These are phyloP conservation scores for Hafferia zeledoni DNA, from an alignment of 2,797 vertebrate genomes.

Conservation along the genomic window DNA sequence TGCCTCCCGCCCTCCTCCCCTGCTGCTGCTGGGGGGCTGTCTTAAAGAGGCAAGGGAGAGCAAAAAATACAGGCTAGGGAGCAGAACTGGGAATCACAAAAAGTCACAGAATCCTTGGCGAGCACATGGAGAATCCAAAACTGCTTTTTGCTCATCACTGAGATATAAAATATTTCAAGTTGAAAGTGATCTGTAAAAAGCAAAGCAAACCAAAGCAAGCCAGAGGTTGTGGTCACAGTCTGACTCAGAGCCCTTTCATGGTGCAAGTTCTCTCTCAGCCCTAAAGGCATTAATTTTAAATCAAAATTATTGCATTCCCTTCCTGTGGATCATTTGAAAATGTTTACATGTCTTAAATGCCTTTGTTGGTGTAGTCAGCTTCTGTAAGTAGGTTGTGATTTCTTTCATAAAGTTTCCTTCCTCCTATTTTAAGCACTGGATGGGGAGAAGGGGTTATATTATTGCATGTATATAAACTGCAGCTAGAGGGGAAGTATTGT, in stretches of 20 bases:
- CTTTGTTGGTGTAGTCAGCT: background rate
- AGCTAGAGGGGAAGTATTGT: background rate
- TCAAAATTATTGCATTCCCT: background rate
- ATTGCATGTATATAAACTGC: background rate
- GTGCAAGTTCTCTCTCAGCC: background rate
- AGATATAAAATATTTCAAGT: background rate
- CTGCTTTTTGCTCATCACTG: background rate
- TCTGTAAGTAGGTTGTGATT: constrained; percentile 19
- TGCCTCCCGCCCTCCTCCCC: background rate
- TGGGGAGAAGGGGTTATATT: background rate
- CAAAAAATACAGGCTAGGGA: background rate
- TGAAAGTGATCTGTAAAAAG: background rate
- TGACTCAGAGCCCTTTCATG: background rate
- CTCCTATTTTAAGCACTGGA: background rate
- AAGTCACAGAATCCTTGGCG: background rate
- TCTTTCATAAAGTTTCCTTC: constrained; percentile 38
- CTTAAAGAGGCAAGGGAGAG: constrained; percentile 11
- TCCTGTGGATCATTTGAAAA: constrained; percentile 20
- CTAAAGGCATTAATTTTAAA: background rate
- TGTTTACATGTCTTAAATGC: background rate
- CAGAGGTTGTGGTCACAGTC: background rate
- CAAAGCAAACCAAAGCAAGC: background rate
- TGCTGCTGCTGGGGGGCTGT: background rate
- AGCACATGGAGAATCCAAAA: background rate
- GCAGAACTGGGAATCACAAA: background rate